Base-by-base conservation (phyloP, 2,797 vertebrate genomes). In the Heteromormyrus szaboi region DNA sequence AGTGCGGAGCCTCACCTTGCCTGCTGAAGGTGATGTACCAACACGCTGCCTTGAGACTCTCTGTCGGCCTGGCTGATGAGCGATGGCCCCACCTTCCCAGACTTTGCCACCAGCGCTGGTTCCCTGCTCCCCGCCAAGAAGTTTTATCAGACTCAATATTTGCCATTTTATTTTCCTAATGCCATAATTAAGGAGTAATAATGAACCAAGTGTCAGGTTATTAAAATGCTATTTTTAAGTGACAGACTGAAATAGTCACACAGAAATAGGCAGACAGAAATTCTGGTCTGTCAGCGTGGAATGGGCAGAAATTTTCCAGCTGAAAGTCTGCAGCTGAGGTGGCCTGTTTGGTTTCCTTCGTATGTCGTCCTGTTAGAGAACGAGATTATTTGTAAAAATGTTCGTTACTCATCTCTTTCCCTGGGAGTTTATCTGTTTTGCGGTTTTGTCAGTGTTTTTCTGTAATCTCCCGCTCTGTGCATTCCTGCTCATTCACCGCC, bases 141-240 rank as follows among this genome's bases (percentile, higher is more conserved):
- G 93, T 92, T 94, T 72, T 91, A 92, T 93, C 93, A 91, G 92
- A 91, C 94, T 92, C 95, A 94, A 93, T 95, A 94, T 96, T 95
- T 94, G 93, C 93, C 92, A 92, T 95, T 95, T 95, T 95, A 95
- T 95, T 95, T 95, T 93, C 95, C 93, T 95, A 94, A 95, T 95
- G 93, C 93, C 89, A 92, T 92, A 89, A 93, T 93, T 91, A 92
- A 93, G 93, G 94, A 93, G 90, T 94, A 94, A 95, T 96, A 95
- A 95, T 96, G 94, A 95, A 95, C 88, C 90, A 92, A 90, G 59
- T 91, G 93, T 93, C 89, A 94, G 95, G 95, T 95, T 95, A 94
- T 96, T 95, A 96, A 96, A 96, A 96, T 93, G 93, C 96, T 95
- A 96, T 96, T 96, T 96, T 96, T 96, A 96, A 91, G 92, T 94